Evolutionary conservation across 2,888 invertebrate genomes (phyloP).

Genomic region (Cyclophora albipunctata): DNA sequence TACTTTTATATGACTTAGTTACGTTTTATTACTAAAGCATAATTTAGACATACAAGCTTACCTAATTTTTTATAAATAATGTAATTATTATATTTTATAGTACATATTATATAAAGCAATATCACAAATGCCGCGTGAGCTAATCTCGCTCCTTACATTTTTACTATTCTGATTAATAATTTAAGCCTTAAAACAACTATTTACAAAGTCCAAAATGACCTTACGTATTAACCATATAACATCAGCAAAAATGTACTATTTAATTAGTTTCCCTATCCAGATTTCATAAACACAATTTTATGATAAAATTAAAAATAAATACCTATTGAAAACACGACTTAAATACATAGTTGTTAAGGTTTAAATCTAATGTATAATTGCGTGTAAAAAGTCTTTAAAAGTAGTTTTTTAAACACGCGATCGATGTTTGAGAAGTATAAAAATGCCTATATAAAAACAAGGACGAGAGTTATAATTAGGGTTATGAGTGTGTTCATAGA

Average conservation of each 20-base stretch:
- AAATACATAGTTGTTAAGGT: too few species aligned
- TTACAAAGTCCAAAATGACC: too few species aligned
- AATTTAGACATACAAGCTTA: conserved; percentile 1
- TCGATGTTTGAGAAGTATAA: conserved; percentile 14
- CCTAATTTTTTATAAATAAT: too few species aligned
- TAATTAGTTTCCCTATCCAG: too few species aligned
- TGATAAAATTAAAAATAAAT: too few species aligned
- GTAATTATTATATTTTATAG: background rate
- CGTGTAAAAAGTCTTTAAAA: conserved; percentile 16
- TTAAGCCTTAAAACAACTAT: background rate
- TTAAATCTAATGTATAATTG: conserved; percentile 2
- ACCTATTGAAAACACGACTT: too few species aligned
- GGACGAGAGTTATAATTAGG: conserved; percentile 10
- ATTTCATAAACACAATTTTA: too few species aligned
- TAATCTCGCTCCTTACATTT: conserved; percentile 16
- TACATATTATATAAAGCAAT: conserved; percentile 31
- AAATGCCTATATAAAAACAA: conserved; percentile 17
- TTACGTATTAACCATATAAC: too few species aligned
- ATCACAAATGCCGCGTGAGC: conserved; percentile 50
- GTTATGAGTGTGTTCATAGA: conserved; percentile 22
- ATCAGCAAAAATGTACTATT: too few species aligned
- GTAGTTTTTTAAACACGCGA: conserved; percentile 14
- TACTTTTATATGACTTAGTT: too few species aligned
- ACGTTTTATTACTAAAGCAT: too few species aligned
- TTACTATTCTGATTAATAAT: background rate